Base-by-base conservation (phyloP, 2,888 invertebrate genomes). In the Aphidius colemani region DNA sequence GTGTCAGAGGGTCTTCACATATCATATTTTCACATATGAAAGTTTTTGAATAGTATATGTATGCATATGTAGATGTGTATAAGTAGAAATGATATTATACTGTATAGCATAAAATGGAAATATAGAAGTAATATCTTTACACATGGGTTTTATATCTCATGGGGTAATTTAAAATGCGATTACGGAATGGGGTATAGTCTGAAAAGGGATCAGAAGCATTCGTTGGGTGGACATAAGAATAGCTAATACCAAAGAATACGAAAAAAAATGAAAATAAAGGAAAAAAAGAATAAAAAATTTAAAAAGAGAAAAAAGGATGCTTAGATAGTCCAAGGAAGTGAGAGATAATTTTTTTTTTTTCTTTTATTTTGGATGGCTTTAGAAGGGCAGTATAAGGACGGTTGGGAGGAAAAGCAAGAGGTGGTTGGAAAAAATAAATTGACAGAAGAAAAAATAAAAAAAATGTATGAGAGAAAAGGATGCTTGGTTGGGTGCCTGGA, bases 91-190 rank as follows among this genome's bases (percentile, higher is more conserved):
- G 30, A 30, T 30, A 30, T 30, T 30, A 30, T 30, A 30, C 30
- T 57, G 7, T 8, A 6, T 30, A 56, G 9, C 46, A 45, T 57
- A 57, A 57, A 30, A 57, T 57, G 39, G 45, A 46, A 39, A 57
- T 48, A 45, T 46, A 55, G 9, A 44, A 44, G 18, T 18, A 10
- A 65, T 58, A 60, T 61, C 61, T 49, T 56, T 67, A 70, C 68
- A 72, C 62, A 63, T 63, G 69, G 69, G 68, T 45, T 30, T 57
- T 57, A 57, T 46, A 45, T 58, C 63, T 53, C 51, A 63, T 67
- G 67, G 74, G 74, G 75, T 77, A 78, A 78, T 78, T 78, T 78
- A 75, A 77, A 78, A 76, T 77, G 74, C 77, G 78, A 78, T 78
- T 76, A 78, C 74, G 71, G 65, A 70, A 67, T 70, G 72, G 74